Evolutionary conservation across 2,113 vertebrate genomes (phyloP).

Genomic region (Nesogale talazaci): DNA sequence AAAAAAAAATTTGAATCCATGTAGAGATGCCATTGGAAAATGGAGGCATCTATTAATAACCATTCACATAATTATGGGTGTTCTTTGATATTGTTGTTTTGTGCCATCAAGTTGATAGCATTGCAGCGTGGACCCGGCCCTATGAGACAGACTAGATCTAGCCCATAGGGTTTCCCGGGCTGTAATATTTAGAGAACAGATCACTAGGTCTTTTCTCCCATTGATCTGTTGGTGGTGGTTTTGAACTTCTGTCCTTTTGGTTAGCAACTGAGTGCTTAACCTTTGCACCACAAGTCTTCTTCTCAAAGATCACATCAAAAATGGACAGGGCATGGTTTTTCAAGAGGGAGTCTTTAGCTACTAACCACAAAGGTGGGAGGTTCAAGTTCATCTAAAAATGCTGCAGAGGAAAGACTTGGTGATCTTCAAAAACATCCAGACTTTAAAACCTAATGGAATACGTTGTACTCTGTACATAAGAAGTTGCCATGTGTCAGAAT

Average conservation of each 20-base stretch:
- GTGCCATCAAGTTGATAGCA: too few species aligned
- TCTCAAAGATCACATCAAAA: background rate
- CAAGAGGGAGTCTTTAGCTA: background rate
- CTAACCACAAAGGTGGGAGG: background rate
- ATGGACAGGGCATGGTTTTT: background rate
- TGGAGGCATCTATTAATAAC: background rate
- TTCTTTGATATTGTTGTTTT: background rate
- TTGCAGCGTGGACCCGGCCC: background rate
- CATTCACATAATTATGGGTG: background rate
- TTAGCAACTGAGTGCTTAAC: background rate
- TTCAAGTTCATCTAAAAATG: background rate
- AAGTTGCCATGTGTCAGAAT: background rate
- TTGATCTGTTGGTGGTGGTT: too few species aligned
- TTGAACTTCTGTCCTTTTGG: too few species aligned
- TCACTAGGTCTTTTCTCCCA: too few species aligned
- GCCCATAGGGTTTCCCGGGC: background rate
- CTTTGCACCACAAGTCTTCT: background rate
- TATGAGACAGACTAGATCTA: background rate
- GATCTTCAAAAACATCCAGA: background rate
- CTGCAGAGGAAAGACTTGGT: background rate
- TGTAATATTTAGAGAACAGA: background rate
- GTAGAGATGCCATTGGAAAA: background rate
- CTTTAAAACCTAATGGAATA: background rate
- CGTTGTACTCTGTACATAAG: background rate
- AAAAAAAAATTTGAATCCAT: background rate